phyloP scores from a whole-genome alignment of 2,888 invertebrate genomes.

The Parelbella ahira region DNA sequence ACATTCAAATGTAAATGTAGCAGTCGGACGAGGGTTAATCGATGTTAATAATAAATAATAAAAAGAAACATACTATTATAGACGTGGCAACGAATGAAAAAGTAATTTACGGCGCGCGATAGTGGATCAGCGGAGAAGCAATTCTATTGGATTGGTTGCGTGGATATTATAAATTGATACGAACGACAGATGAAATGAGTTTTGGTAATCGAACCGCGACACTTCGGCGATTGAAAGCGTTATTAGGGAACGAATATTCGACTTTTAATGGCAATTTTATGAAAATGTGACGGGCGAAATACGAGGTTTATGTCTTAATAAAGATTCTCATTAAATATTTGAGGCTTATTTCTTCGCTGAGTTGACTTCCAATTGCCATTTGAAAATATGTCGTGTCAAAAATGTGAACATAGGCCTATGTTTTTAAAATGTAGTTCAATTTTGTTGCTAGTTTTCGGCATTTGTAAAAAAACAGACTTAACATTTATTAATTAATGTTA shows the following conservation, averaged over 20 bases:
- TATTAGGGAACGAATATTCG: conserved; percentile 29
- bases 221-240: conserved; percentile 28
- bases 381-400: conserved; percentile 2
- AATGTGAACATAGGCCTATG: no score
- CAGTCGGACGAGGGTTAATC: conserved; percentile 49
- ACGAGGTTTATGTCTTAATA: conserved; percentile 36
- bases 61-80: conserved; percentile 34
- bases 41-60: conserved; percentile 66
- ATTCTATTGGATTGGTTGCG: conserved; percentile 48
- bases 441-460: no score
- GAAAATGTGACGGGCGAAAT: conserved; percentile 32
- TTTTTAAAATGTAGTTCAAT: no score
- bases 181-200: conserved; percentile 30
- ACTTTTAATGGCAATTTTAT: conserved; percentile 36
- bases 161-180: conserved; percentile 34
- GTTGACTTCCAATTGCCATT: conserved; percentile 15
- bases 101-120: conserved; percentile 53
- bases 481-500: no score
- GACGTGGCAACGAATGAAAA: conserved; percentile 38
- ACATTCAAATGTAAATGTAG: conserved; percentile 62
- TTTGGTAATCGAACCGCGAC: conserved; percentile 29
- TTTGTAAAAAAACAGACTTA: no score
- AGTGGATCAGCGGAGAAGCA: conserved; percentile 27
- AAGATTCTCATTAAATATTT: conserved; percentile 25
- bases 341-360: conserved; percentile 22